Evolutionary conservation across 2,888 invertebrate genomes (phyloP), one percentile per base, ranked within the genome.

Genomic region (Theodoxus fluviatilis): DNA sequence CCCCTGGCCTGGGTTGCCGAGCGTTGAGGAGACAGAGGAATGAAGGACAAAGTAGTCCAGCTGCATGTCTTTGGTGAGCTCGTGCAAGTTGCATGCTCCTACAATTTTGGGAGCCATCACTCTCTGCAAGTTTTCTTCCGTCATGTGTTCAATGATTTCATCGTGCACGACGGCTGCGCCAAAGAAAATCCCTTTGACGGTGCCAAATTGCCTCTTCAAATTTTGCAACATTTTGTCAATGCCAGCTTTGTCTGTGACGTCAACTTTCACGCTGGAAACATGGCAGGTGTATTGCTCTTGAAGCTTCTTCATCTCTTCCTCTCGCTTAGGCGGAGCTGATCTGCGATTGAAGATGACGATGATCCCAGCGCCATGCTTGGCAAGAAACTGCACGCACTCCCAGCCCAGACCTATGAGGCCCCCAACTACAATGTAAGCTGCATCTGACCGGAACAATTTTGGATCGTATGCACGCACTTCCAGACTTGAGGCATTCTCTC

Each of bases 21-120:
- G 38, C 1, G 79, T 61, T 3, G 79, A 74, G 1, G 76, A 72
- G 2, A 79, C 70, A 2, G 80, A 80, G 0, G 81, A 81, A 71
- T 79, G 79, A 68, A 80, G 71, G 6, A 80, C 57, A 69, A 81
- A 81, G 63, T 76, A 79, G 71, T 81, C 80, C 7, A 80, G 69
- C 4, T 52, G 40, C 7, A 71, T 35, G 18, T 73, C 22, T 57
- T 67, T 43, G 2, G 79, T 76, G 4, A 74, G 69, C 22, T 71
- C 35, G 59, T 81, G 80, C 0, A 81, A 70, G 73, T 80, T 81
- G 75, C 73, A 76, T 0, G 77, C 70, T 3, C 81, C 81, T n/a
- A 68, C 61, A 0, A 79, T 67, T 52, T 79, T 78, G 18, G 77
- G 76, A 22, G 37, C 7, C 38, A 76, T 28, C 18, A 72, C 71